These are phyloP conservation scores for Bubalus kerabau DNA, from an alignment of 2,113 vertebrate genomes.

Conservation along the genomic window DNA sequence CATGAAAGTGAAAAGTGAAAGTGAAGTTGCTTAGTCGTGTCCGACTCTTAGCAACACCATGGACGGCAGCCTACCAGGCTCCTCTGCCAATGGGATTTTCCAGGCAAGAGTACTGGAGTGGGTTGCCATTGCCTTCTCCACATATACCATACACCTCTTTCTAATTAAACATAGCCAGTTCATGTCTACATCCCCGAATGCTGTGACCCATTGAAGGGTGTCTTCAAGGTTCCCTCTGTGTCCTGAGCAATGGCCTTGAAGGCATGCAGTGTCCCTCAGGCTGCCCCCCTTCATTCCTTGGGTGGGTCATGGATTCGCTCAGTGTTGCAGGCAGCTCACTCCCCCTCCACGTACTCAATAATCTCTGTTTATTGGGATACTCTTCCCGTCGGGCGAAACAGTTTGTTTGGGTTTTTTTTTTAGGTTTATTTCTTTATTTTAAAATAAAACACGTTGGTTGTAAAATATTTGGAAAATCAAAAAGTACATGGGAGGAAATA, in stretches of 20 bases:
- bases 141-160: not conserved
- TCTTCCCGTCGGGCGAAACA: not conserved
- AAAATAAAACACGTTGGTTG: slow-evolving; percentile 46
- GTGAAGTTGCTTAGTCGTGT: no score
- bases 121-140: no score
- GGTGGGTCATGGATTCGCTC: not conserved
- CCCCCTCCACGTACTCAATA: not conserved
- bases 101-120: no score
- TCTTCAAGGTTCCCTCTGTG: not conserved
- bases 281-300: not conserved
- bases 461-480: slow-evolving; percentile 50
- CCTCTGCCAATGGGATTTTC: no score
- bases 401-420: not conserved
- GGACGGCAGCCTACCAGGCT: no score
- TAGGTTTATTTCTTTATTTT: slow-evolving; percentile 30
- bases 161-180: not conserved
- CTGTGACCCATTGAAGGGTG: not conserved
- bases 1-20: no score
- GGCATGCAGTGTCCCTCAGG: not conserved
- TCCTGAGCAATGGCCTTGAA: not conserved
- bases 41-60: no score
- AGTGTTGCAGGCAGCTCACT: not conserved
- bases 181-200: not conserved
- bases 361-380: not conserved
- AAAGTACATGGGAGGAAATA: slow-evolving; percentile 45